phyloP scores from a whole-genome alignment of 2,888 invertebrate genomes.

The Microctonus aethiopoides region DNA sequence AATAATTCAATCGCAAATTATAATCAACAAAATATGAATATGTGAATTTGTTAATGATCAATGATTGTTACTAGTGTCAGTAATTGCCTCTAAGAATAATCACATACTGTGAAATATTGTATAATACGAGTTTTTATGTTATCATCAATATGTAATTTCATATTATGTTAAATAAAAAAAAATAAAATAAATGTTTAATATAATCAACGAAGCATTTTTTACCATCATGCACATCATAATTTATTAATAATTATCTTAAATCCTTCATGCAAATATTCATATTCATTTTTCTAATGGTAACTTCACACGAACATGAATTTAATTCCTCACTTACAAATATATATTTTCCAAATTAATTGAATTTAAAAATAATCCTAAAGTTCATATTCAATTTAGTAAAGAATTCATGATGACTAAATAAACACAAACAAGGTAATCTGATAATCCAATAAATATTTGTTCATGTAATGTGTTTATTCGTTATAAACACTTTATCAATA shows the following conservation, averaged over 20 bases:
- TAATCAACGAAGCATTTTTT: background rate
- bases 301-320: no score
- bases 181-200: conserved; percentile 37
- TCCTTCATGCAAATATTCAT: background rate
- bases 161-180: conserved; percentile 47
- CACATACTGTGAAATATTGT: conserved; percentile 62
- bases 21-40: background rate
- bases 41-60: background rate
- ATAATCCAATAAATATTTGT: background rate
- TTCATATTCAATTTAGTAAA: background rate
- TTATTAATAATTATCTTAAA: background rate
- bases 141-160: conserved; percentile 41
- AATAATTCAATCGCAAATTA: conserved; percentile 1
- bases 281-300: no score
- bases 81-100: conserved; percentile 31
- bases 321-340: no score
- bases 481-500: background rate
- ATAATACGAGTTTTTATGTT: conserved; percentile 63
- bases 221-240: background rate
- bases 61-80: conserved; percentile 17
- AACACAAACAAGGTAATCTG: background rate
- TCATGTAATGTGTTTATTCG: background rate
- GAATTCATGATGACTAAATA: background rate
- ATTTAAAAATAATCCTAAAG: background rate
- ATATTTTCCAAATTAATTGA: no score